These are phyloP conservation scores for Loris lydekkerianus DNA, from an alignment of 2,797 vertebrate species.

Conservation along the genomic window DNA sequence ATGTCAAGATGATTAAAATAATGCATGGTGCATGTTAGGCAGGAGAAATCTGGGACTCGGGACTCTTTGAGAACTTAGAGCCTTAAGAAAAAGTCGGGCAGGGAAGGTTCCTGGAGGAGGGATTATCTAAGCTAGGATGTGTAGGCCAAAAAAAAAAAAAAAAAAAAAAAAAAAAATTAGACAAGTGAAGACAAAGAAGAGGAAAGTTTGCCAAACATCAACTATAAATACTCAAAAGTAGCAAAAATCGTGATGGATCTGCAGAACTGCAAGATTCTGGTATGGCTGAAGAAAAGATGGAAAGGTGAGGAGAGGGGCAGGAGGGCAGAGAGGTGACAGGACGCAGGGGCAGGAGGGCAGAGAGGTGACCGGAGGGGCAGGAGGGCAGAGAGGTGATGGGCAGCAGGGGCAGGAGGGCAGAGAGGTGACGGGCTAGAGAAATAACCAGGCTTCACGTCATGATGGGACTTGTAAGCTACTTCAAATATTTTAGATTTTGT, in stretches of 20 bases:
- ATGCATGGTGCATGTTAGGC: fast-evolving
- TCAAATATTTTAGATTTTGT: not conserved
- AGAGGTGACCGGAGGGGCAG: no score
- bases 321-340: not conserved
- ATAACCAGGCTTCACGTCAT: no score
- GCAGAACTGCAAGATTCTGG: not conserved
- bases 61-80: not conserved
- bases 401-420: not conserved
- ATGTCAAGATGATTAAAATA: not conserved
- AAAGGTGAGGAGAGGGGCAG: no score
- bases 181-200: not conserved
- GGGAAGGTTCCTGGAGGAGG: not conserved
- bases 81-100: not conserved
- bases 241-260: not conserved
- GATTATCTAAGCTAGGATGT: not conserved
- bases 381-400: no score
- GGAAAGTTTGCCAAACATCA: not conserved
- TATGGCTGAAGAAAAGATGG: not conserved
- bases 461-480: not conserved
- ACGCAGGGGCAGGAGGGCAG: no score
- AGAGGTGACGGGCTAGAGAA: not conserved
- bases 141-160: not conserved
- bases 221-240: not conserved
- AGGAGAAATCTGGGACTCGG: not conserved
- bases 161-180: not conserved